A percentile compares a stretch with the other conserved stretches of the same genome.
These are phyloP conservation scores for Microctenopoma steveboyesi DNA, from an alignment of 2,797 vertebrate genomes.

Conservation along the genomic window DNA sequence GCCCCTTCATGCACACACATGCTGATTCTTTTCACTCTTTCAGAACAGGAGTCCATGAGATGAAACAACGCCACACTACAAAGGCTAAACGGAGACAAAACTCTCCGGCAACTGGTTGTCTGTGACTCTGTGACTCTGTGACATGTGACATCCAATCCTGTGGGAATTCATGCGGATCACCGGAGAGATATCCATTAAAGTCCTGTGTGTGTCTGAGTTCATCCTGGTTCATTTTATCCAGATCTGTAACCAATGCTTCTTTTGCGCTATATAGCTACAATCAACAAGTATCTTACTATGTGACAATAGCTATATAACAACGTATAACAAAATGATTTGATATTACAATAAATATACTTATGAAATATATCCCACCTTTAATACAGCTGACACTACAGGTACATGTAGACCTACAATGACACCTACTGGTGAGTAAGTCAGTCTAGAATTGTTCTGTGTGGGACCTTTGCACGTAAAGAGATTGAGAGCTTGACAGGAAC, in stretches of 20 bases:
- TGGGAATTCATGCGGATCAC: conserved; percentile 65
- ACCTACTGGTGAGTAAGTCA: conserved; percentile 71
- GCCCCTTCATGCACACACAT: not conserved
- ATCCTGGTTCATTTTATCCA: not conserved
- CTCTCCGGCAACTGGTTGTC: conserved; percentile 43
- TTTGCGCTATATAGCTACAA: rapidly evolving
- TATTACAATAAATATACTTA: not conserved
- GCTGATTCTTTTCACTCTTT: conserved; percentile 35
- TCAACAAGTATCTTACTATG: not conserved
- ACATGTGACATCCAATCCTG: conserved; percentile 66
- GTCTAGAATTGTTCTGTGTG: not conserved
- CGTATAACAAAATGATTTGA: not conserved
- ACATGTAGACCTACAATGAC: conserved; percentile 66
- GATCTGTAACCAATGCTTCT: not conserved
- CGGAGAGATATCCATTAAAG: conserved; percentile 14
- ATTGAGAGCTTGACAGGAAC: not conserved
- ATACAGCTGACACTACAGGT: not conserved
- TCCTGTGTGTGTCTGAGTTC: not conserved
- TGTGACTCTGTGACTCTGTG: conserved; percentile 40
- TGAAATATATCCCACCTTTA: not conserved
- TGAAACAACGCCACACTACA: conserved; percentile 66
- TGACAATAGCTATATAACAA: not conserved
- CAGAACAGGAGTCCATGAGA: conserved; percentile 44
- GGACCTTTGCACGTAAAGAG: not conserved
- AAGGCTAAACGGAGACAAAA: conserved; percentile 67